Evolutionary conservation across 53 echinoderm and acorn worm species (phyloP).

Genomic region (Temnopleurus reevesii): DNA sequence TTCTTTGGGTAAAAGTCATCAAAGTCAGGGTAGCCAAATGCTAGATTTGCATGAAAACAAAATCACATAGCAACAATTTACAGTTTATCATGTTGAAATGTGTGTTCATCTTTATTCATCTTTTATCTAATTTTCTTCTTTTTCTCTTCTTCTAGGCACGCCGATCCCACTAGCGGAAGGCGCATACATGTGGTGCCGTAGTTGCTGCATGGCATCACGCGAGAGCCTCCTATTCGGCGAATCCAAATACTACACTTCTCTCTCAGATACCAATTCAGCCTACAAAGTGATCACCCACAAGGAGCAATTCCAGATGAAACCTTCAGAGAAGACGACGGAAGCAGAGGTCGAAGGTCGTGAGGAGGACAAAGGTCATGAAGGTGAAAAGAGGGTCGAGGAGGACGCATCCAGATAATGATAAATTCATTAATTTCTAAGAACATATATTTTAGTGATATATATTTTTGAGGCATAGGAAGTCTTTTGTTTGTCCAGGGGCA

Average conservation of each 20-base stretch:
- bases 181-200: slow-evolving; percentile 81
- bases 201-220: slow-evolving; percentile 72
- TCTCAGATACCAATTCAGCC: slow-evolving; percentile 75
- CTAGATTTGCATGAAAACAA: too few relatives aligned
- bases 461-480: not conserved
- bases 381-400: too few relatives aligned
- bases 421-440: not conserved
- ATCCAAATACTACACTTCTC: slow-evolving; percentile 84
- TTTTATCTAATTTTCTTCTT: slow-evolving; percentile 11
- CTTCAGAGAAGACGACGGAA: slow-evolving; percentile 46
- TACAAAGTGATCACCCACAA: slow-evolving; percentile 73
- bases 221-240: slow-evolving; percentile 71
- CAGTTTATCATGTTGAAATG: too few relatives aligned
- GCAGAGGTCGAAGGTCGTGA: not conserved
- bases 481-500: too few relatives aligned
- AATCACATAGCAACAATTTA: too few relatives aligned
- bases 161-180: slow-evolving; percentile 70
- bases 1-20: too few relatives aligned
- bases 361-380: not conserved
- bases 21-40: too few relatives aligned
- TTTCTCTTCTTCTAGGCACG: slow-evolving; percentile 31
- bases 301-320: slow-evolving; percentile 80
- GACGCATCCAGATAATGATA: not conserved
- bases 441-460: not conserved
- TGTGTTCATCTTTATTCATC: not conserved